phyloP scores from a whole-genome alignment of 2,797 vertebrate species.

The Poecilia velifera region DNA sequence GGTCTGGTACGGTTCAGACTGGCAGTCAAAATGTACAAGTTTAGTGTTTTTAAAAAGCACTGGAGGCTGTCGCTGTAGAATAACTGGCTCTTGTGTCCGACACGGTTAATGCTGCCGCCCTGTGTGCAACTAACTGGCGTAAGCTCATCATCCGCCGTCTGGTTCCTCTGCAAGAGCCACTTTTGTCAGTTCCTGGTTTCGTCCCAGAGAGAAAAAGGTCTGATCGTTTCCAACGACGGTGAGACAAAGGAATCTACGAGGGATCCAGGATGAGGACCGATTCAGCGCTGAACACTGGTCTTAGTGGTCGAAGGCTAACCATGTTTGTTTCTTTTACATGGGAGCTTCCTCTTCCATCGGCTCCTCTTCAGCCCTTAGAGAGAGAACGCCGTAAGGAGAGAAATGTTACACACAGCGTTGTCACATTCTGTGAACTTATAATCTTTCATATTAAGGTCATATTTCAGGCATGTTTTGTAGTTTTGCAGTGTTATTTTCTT shows the following conservation, averaged over 20 bases:
- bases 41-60: slow-evolving; percentile 52
- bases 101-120: slow-evolving; percentile 29
- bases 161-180: slow-evolving; percentile 40
- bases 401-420: not conserved
- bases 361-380: slow-evolving; percentile 88
- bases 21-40: slow-evolving; percentile 50
- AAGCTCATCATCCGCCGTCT: slow-evolving; percentile 59
- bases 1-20: slow-evolving; percentile 30
- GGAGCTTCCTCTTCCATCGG: slow-evolving; percentile 97
- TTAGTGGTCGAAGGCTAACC: slow-evolving; percentile 68
- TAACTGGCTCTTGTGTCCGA: slow-evolving; percentile 35
- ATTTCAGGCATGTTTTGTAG: not conserved
- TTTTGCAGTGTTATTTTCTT: not conserved
- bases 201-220: slow-evolving; percentile 34
- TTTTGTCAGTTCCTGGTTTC: slow-evolving; percentile 54
- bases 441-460: not conserved
- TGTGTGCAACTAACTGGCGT: slow-evolving; percentile 39
- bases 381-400: not conserved
- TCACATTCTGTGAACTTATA: not conserved
- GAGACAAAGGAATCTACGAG: slow-evolving; percentile 69
- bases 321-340: slow-evolving; percentile 83
- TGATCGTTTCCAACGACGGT: slow-evolving; percentile 66
- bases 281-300: slow-evolving; percentile 79
- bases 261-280: slow-evolving; percentile 79
- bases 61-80: slow-evolving; percentile 42